These are phyloP conservation scores for Netelia melanura DNA, from an alignment of 2,888 invertebrate genomes.

Conservation along the genomic window DNA sequence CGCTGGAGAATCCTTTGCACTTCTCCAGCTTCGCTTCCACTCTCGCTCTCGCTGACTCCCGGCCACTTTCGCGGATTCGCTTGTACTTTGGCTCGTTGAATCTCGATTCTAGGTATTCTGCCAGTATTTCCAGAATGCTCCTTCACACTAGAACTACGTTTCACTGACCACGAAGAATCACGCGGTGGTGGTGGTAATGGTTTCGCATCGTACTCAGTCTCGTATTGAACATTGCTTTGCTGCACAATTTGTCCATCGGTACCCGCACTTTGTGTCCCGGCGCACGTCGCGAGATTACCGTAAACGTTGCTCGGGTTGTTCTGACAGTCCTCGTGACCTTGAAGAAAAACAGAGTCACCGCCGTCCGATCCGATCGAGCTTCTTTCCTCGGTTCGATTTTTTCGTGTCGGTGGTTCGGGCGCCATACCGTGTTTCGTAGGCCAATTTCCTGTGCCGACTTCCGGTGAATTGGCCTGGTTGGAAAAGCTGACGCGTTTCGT, in stretches of 20 bases:
- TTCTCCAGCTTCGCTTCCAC: conserved; percentile 91
- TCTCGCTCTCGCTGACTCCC: conserved; percentile 87
- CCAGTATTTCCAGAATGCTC: conserved; percentile 56
- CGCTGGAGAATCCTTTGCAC: conserved; percentile 88
- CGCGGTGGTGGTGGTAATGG: conserved; percentile 84
- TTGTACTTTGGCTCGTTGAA: conserved; percentile 61
- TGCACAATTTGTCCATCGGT: conserved; percentile 23
- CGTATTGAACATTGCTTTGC: conserved; percentile 58
- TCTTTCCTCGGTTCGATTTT: conserved; percentile 76
- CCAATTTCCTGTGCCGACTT: conserved; percentile 81
- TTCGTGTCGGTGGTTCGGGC: conserved; percentile 81
- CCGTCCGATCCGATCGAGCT: conserved; percentile 67
- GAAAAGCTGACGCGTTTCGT: conserved; percentile 86
- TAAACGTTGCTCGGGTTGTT: conserved; percentile 69
- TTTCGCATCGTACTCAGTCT: conserved; percentile 81
- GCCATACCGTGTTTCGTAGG: conserved; percentile 85
- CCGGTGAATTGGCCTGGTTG: conserved; percentile 76
- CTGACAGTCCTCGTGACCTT: conserved; percentile 70
- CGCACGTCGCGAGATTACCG: conserved; percentile 63
- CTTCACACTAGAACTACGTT: conserved; percentile 69
- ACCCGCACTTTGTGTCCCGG: conserved; percentile 21
- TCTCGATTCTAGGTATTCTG: conserved; percentile 59
- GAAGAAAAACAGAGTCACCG: conserved; percentile 72
- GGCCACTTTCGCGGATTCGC: conserved; percentile 73
- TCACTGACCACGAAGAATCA: conserved; percentile 69